These are phyloP conservation scores for Acanthopagrus latus DNA, from an alignment of 2,797 vertebrate species.

Conservation along the genomic window DNA sequence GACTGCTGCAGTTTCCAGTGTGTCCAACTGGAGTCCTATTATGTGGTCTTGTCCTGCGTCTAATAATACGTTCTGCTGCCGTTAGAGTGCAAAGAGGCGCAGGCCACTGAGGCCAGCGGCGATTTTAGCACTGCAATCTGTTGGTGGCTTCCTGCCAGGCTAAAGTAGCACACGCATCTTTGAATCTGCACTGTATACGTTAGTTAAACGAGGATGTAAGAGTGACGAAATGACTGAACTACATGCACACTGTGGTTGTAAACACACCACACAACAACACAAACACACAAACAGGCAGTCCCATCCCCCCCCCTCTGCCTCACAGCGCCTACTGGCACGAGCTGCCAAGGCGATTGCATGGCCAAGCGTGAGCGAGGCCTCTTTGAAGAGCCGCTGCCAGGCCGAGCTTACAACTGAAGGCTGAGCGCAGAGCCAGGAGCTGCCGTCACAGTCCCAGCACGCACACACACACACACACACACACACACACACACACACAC, in stretches of 20 bases:
- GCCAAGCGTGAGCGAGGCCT: slow-evolving; percentile 53
- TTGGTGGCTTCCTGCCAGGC: neutral
- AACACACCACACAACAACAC: slow-evolving; percentile 10
- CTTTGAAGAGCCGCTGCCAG: slow-evolving; percentile 57
- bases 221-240: neutral
- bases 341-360: slow-evolving; percentile 54
- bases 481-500: too few species aligned
- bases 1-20: slow-evolving; percentile 41
- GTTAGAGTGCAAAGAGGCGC: slow-evolving; percentile 25
- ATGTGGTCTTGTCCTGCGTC: slow-evolving; percentile 27
- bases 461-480: too few species aligned
- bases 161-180: neutral
- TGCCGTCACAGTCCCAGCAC: slow-evolving; percentile 21
- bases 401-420: slow-evolving; percentile 55
- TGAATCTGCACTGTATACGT: neutral
- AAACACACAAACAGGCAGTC: slow-evolving; percentile 33
- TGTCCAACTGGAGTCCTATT: slow-evolving; percentile 15
- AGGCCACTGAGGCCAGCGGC: slow-evolving; percentile 13
- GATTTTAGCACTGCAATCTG: slow-evolving; percentile 25
- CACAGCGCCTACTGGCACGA: slow-evolving; percentile 30
- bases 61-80: slow-evolving; percentile 37
- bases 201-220: neutral
- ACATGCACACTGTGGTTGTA: neutral
- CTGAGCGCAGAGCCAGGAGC: slow-evolving; percentile 48
- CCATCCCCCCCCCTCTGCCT: slow-evolving; percentile 1